A percentile compares a stretch with the other conserved stretches of the same genome.
Evolutionary conservation across 2,113 vertebrate species (phyloP).

Genomic region (Microcebus jonahi): DNA sequence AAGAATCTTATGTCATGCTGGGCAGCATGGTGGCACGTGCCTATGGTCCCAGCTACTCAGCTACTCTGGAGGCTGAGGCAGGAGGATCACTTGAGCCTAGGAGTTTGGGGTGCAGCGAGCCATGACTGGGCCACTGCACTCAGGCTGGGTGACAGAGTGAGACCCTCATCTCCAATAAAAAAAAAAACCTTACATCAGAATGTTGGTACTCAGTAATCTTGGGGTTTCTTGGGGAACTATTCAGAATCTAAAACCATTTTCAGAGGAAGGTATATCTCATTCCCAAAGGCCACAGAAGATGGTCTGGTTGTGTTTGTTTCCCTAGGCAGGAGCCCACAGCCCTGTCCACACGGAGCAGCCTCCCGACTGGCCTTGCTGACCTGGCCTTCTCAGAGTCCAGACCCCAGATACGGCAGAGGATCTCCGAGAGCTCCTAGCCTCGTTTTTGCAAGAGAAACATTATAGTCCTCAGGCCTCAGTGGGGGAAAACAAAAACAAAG

Average conservation of each 20-base stretch:
- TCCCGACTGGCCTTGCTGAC: neutral
- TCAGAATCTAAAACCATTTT: neutral
- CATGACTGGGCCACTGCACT: no score
- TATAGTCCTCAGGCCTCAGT: neutral
- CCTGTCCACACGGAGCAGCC: accelerated
- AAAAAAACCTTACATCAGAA: neutral
- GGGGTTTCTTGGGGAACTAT: neutral
- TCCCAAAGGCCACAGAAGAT: neutral
- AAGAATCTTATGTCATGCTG: no score
- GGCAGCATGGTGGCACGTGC: no score
- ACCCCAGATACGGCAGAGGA: neutral
- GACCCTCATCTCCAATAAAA: no score
- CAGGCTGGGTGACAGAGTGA: no score
- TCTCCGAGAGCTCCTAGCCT: accelerated
- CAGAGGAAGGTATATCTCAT: neutral
- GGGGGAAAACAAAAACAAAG: neutral
- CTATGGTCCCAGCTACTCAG: no score
- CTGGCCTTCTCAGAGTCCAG: neutral
- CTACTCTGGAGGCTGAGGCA: no score
- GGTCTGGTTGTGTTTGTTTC: neutral
- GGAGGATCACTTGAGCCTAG: no score
- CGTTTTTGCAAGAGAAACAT: neutral
- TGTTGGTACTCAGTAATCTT: accelerated
- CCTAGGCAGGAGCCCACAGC: neutral
- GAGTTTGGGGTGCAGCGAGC: no score